Percentiles rank a stretch among this genome's conserved stretches.
Conservation (phyloP, 92 coral and sea anemone species). For the Palythoa caribaeorum region DNA sequence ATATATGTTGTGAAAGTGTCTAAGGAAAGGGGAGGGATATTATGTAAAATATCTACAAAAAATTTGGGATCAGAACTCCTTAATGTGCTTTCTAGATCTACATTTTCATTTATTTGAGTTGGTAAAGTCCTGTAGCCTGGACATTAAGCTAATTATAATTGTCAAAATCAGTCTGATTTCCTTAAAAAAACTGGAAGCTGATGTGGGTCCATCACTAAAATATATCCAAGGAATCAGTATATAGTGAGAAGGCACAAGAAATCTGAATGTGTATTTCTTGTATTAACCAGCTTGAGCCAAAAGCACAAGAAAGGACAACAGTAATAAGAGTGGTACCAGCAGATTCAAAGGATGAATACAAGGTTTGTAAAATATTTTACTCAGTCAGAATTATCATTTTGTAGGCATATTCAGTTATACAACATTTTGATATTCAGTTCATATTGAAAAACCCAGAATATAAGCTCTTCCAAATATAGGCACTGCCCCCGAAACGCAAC, state of each 20-base stretch:
- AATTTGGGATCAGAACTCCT: too few species aligned
- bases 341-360: constrained; percentile 79
- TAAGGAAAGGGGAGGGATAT: too few species aligned
- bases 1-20: too few species aligned
- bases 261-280: neutral
- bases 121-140: too few species aligned
- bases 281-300: constrained; percentile 80
- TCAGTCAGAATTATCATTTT: neutral
- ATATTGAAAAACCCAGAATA: too few species aligned
- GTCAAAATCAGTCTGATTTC: too few species aligned
- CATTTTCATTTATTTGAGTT: too few species aligned
- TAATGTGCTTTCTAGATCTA: too few species aligned
- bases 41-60: too few species aligned
- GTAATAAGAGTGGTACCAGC: constrained; percentile 89
- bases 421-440: neutral
- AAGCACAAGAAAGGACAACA: constrained; percentile 85
- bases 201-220: too few species aligned
- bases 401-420: neutral
- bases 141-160: too few species aligned
- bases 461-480: neutral
- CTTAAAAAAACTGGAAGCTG: too few species aligned
- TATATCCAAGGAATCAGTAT: neutral
- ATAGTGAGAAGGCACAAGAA: neutral
- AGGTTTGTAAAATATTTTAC: constrained; percentile 44
- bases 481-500: neutral